phyloP scores from a whole-genome alignment of 2,113 vertebrate species.

The Cepphus grylle region DNA sequence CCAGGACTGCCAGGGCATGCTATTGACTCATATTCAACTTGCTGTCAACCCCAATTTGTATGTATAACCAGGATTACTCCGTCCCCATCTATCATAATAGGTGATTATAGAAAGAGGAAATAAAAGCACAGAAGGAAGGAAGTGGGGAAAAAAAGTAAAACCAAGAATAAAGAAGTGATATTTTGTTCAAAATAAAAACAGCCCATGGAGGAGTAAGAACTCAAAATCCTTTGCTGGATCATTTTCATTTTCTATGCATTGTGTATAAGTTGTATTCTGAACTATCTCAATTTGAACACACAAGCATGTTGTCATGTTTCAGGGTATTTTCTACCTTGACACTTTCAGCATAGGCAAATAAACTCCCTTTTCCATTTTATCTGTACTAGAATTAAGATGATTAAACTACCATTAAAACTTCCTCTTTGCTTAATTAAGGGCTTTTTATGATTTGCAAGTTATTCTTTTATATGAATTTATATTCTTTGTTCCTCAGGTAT shows the following conservation, averaged over 20 bases:
- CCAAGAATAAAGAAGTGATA: neutral
- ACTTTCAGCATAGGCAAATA: neutral
- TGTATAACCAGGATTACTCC: neutral
- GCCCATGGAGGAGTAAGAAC: neutral
- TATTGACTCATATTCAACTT: neutral
- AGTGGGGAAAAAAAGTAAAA: neutral
- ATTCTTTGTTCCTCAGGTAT: neutral
- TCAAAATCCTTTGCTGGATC: neutral
- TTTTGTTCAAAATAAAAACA: neutral
- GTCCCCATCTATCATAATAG: neutral
- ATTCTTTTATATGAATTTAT: neutral
- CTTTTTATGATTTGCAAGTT: neutral
- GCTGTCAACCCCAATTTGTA: neutral
- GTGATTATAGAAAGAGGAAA: neutral
- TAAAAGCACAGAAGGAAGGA: neutral
- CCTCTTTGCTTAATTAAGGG: neutral
- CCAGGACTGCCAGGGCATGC: neutral
- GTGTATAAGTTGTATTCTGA: neutral
- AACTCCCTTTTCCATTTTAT: neutral
- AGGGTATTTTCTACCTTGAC: neutral
- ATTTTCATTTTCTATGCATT: neutral
- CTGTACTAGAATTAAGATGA: neutral
- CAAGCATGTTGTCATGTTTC: neutral
- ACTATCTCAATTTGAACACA: neutral
- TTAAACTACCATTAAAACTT: neutral